A percentile compares a stretch with the other conserved stretches of the same genome.
Evolutionary conservation across 2,888 invertebrate species (phyloP).

Genomic region (Norana najaformis): DNA sequence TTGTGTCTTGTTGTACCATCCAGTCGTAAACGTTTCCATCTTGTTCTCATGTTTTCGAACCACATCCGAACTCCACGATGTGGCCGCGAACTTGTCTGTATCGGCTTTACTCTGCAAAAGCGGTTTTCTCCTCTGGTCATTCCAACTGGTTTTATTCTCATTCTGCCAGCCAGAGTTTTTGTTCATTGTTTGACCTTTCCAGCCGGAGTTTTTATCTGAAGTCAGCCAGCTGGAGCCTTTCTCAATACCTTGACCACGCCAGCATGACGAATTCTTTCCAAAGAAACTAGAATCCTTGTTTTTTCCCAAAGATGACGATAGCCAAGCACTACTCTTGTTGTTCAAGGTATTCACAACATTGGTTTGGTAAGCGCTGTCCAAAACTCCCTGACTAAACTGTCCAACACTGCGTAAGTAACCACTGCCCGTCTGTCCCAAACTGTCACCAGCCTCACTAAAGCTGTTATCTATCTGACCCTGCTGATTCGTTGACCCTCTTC

Average conservation of each 20-base stretch:
- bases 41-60: not conserved
- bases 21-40: not conserved
- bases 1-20: not conserved
- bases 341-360: conserved; percentile 4
- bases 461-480: too few species aligned
- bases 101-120: not conserved
- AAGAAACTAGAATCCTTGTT: not conserved
- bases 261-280: not conserved
- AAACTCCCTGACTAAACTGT: too few species aligned
- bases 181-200: conserved; percentile 13
- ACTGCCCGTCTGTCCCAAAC: not conserved
- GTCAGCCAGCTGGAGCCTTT: not conserved
- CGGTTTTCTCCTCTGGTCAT: not conserved
- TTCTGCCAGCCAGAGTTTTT: not conserved
- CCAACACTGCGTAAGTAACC: not conserved
- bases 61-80: not conserved
- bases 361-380: not conserved
- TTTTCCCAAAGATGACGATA: not conserved
- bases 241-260: not conserved
- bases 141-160: not conserved
- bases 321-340: not conserved
- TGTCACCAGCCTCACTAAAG: not conserved
- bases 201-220: not conserved
- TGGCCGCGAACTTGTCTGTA: not conserved
- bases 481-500: too few species aligned